Conservation (phyloP, 1,140 invertebrate species). For the Zaprionus lachaisei region DNA sequence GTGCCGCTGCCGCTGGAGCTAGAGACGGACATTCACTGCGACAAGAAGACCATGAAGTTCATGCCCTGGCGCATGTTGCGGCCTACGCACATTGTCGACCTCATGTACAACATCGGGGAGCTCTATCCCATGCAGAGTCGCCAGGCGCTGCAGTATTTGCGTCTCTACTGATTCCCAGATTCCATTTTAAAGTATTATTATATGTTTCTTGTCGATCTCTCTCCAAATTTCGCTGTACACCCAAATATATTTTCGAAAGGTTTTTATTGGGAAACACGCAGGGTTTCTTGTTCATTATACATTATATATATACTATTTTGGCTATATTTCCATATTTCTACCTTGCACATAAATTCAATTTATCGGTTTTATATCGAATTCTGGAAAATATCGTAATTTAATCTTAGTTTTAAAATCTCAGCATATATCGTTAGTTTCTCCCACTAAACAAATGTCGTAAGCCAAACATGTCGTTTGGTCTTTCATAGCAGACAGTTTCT, state of each 20-base stretch:
- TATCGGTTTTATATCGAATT: too few species aligned
- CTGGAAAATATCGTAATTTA: background rate
- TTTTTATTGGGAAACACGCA: background rate
- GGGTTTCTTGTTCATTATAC: too few species aligned
- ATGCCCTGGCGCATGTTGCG: conserved; percentile 86
- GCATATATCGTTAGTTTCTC: too few species aligned
- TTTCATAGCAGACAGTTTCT: background rate
- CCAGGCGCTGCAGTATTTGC: conserved; percentile 79
- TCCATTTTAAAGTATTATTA: background rate
- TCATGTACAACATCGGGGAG: conserved; percentile 86
- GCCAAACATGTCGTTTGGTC: background rate
- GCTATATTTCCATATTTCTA: too few species aligned
- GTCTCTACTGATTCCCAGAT: conserved; percentile 52
- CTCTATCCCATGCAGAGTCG: conserved; percentile 85
- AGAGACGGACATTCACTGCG: conserved; percentile 70
- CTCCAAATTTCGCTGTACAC: conserved; percentile 44
- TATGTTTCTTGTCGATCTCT: background rate
- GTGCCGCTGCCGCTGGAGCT: conserved; percentile 86
- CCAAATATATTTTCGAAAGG: conserved; percentile 13
- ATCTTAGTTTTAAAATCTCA: background rate
- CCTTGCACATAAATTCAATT: too few species aligned
- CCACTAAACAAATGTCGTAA: background rate
- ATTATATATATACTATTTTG: too few species aligned
- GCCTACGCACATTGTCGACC: conserved; percentile 87
- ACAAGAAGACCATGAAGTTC: conserved; percentile 73